Conservation (phyloP, 2,113 vertebrate species). For the Myrmophylax atrothorax region DNA sequence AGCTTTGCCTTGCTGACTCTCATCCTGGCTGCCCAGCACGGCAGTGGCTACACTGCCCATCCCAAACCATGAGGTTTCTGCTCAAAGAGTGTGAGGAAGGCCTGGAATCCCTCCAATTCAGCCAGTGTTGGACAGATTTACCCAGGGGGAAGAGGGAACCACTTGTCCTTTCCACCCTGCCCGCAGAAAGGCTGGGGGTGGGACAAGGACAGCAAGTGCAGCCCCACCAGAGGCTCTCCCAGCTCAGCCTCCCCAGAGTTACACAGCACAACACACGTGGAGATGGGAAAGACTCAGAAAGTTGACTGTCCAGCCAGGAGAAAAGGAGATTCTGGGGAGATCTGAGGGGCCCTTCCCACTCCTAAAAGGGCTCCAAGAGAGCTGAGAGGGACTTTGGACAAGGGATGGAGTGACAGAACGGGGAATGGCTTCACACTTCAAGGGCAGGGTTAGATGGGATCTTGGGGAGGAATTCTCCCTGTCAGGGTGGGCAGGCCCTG, state of each 20-base stretch:
- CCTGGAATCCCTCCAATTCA: not conserved
- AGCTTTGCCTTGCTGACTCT: not conserved
- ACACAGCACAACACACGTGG: not conserved
- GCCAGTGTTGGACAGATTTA: not conserved
- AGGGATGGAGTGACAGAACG: not conserved
- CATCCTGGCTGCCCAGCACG: fast-evolving
- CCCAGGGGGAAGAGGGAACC: not conserved
- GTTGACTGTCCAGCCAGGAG: not conserved
- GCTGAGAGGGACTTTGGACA: not conserved
- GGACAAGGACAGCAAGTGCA: fast-evolving
- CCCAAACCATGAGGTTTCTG: not conserved
- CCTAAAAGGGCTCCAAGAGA: not conserved
- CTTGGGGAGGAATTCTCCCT: not conserved
- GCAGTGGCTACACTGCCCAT: fast-evolving
- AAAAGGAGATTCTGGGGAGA: not conserved
- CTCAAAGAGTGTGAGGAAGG: not conserved
- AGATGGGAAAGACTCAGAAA: not conserved
- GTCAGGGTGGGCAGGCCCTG: not conserved
- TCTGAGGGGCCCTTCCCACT: not conserved
- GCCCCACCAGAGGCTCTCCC: not conserved
- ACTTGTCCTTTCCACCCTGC: not conserved
- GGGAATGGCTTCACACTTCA: not conserved
- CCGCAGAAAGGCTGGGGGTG: not conserved
- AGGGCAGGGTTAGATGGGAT: not conserved
- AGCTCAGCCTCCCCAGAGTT: not conserved